Evolutionary conservation across 2,888 invertebrate genomes (phyloP), one percentile per base, ranked within the genome.

Genomic region (Brenthis ino): DNA sequence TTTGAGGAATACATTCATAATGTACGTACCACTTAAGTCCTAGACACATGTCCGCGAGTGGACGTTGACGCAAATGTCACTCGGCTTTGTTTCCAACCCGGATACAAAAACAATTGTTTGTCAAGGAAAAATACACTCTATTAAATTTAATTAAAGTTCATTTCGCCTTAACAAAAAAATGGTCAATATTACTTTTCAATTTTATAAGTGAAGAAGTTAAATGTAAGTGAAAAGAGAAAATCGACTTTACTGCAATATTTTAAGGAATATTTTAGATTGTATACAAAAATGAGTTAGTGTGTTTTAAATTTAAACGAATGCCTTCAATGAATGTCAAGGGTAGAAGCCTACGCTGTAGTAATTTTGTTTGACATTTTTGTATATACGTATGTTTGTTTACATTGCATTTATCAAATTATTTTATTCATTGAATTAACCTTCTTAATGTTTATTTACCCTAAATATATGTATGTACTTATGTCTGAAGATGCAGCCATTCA

Each of bases 291-390:
- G 5, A 63, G 65, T 72, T 81, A 71, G 50, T 73, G 28, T 71
- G 68, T 73, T 82, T 69, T 60, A 69, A 57, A 72, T 68, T 67
- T 72, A 70, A 47, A 67, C 47, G 58, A 56, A 24, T 71, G 69
- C 60, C 76, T 72, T 78, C 75, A 77, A 80, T 84, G 84, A 87
- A 87, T 88, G 88, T 86, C 87, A 87, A 88, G 87, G 82, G 82
- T 82, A 77, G 65, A 77, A 61, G 64, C 77, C 79, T 76, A 80
- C 75, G 72, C 74, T 69, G 71, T 65, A 70, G 76, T 71, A 72
- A 75, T 73, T 58, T 61, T 57, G 54, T 67, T 70, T 73, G 51
- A 51, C 63, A 61, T 58, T 37, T 64, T 72, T 68, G 61, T 72
- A 69, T 43, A 43, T 43, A 43, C 11, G 3, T 55, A 3, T 37